Base-by-base conservation (phyloP, 1,140 invertebrate species). In the Andrena cerasifolii region DNA sequence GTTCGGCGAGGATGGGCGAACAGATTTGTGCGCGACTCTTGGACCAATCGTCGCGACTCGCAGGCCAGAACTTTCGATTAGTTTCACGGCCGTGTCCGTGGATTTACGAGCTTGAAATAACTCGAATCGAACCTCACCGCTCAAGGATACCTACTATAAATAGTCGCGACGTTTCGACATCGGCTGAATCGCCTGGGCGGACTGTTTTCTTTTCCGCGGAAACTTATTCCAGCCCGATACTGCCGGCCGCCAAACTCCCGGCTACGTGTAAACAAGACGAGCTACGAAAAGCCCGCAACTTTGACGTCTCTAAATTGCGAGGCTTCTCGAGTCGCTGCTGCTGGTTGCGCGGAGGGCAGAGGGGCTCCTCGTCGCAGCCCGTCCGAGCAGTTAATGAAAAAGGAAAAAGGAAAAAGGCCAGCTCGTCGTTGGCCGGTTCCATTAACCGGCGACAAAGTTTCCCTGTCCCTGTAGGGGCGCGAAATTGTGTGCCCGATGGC, bases 61-160 rank as follows among this genome's bases (percentile, higher is more conserved):
- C 65, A 2, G 49, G 36, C 28, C 24, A 14, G 43, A 78, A 78
- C 58, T 71, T 78, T 72, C 75, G 45, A 54, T 54, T 54, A 28
- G 40, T 72, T 72, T 45, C 58, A 63, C 21, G 58, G 26, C 14
- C 58, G 45, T 31, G 58, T 14, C n/a, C 31, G 56, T 28, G 67
- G 47, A 72, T 62, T 63, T 33, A 31, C 58, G n/a, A 5, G 58
- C 75, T 56, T 24, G 43, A 72, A 77, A 78, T 71, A 72, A 21
- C 67, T n/a, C 47, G 66, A 71, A 62, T 71, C 75, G 58, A 78
- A 68, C 43, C 26, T 45, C 40, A 18, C 28, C 12, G 21, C 33
- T 33, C 67, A 70, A 77, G 54, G 74, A 59, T 40, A 26, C 10
- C 8, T n/a, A n/a, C 8, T 61, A 61, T 77, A 71, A 62, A 77